A percentile compares a stretch with the other conserved stretches of the same genome.
Conservation (phyloP, 2,113 vertebrate species). For the Macaca nemestrina region DNA sequence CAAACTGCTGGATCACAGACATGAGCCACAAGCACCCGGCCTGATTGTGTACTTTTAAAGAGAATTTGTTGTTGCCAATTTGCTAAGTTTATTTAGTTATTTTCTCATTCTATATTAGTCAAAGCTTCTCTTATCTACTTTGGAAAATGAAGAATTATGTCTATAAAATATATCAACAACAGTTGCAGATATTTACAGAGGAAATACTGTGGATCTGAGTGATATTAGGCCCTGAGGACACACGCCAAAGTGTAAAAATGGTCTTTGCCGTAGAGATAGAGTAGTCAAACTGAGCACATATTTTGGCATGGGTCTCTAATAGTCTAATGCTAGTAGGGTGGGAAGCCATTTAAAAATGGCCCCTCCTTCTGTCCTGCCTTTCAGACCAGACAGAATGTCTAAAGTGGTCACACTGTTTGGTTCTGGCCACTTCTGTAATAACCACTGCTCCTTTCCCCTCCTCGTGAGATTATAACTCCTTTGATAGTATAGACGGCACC, state of each 20-base stretch:
- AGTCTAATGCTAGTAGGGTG: neutral
- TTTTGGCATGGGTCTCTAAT: neutral
- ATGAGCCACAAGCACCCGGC: too few species aligned
- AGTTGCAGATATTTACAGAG: neutral
- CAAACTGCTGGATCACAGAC: too few species aligned
- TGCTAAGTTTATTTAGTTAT: neutral
- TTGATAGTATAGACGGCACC: neutral
- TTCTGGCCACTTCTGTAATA: neutral
- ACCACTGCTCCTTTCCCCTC: neutral
- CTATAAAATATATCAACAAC: neutral
- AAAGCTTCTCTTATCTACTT: neutral
- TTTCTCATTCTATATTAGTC: neutral
- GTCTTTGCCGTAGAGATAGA: slow-evolving; percentile 12
- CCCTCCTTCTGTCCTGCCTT: neutral
- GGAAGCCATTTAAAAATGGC: slow-evolving; percentile 13
- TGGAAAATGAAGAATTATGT: slow-evolving; percentile 15
- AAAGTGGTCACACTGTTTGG: neutral
- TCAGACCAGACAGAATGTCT: neutral
- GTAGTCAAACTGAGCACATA: neutral
- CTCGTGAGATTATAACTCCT: neutral
- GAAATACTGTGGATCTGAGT: neutral
- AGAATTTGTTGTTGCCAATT: neutral
- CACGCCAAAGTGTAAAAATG: neutral
- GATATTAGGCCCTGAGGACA: neutral
- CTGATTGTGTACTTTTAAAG: neutral